Percentiles rank a stretch among this genome's conserved stretches.
phyloP scores from a whole-genome alignment of 2,797 vertebrate species.

The Rhodeus uyekii region DNA sequence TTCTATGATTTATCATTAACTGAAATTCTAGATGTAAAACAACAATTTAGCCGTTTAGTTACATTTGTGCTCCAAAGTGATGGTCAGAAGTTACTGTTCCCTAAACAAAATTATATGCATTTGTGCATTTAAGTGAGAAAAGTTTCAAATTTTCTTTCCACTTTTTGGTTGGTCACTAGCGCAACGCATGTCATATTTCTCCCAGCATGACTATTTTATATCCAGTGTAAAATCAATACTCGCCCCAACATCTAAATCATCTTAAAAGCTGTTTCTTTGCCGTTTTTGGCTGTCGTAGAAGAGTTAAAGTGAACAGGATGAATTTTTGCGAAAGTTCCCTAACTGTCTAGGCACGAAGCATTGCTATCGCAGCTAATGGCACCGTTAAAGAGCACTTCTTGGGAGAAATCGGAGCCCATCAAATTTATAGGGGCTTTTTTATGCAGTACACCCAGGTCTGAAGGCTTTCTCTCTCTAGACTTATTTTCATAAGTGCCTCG shows the following conservation, averaged over 20 bases:
- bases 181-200: slow-evolving; percentile 76
- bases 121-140: too few species aligned
- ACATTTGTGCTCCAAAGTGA: not conserved
- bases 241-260: slow-evolving; percentile 71
- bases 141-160: slow-evolving; percentile 44
- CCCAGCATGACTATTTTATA: slow-evolving; percentile 71
- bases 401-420: slow-evolving; percentile 53
- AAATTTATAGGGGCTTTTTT: slow-evolving; percentile 58
- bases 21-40: not conserved
- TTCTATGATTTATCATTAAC: not conserved
- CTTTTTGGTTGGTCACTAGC: slow-evolving; percentile 42
- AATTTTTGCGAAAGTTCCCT: slow-evolving; percentile 43
- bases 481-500: slow-evolving; percentile 60
- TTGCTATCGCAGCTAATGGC: slow-evolving; percentile 53
- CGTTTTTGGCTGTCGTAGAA: slow-evolving; percentile 52
- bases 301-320: slow-evolving; percentile 38
- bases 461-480: slow-evolving; percentile 52
- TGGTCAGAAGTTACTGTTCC: not conserved
- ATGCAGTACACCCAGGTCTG: slow-evolving; percentile 53
- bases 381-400: slow-evolving; percentile 57
- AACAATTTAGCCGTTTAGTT: not conserved
- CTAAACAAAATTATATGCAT: too few species aligned
- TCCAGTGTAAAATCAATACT: slow-evolving; percentile 74
- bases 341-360: slow-evolving; percentile 44
- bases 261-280: slow-evolving; percentile 42